Base-by-base conservation (phyloP, 2,113 vertebrate species). In the Peucedramus taeniatus region DNA sequence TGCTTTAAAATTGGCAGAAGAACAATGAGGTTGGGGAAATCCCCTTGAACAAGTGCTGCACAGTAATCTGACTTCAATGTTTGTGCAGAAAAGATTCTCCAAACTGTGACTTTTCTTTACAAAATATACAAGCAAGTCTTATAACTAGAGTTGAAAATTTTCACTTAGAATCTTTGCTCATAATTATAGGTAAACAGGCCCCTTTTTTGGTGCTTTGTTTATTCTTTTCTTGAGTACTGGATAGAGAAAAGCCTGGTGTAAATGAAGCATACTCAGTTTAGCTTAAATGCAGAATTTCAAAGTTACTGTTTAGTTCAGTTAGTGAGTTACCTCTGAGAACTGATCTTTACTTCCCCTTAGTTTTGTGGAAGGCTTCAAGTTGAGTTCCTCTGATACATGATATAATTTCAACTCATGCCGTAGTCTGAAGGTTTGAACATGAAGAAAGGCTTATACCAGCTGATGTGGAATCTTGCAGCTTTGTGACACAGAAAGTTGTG, bases 1-100 rank as follows among this genome's bases (percentile, higher is more conserved):
- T 85, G 84, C 82, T 87, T 96, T 57, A 88, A 57, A 93, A 64
- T 68, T 92, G 93, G 90, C 92, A 95, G 85, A 95, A 74, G n/a
- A 97, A 96, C 91, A 94, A 87, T 89, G 91, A 91, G 56, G 51
- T 28, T 87, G 69, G 93, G 93, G 82, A 95, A 96, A 94, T 97
- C 91, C 91, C 83, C 70, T 89, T 59, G 74, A 64, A 69, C 63
- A 37, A 91, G 66, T 56, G 66, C 74, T 93, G 59, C 47, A 31
- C 35, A 47, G 77, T 74, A 76, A 77, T 93, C 87, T 77, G 87
- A 80, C 66, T 90, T 86, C 82, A 94, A 82, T 6, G 0, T 91
- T 86, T 79, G 56, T 95, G 68, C 75, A 83, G 84, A 50, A 94
- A 72, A 87, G 79, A 30, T 91, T 37, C 61, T 70, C 59, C 63